These are phyloP conservation scores for Cavia aperea DNA, from an alignment of 2,113 vertebrate species.

Conservation along the genomic window DNA sequence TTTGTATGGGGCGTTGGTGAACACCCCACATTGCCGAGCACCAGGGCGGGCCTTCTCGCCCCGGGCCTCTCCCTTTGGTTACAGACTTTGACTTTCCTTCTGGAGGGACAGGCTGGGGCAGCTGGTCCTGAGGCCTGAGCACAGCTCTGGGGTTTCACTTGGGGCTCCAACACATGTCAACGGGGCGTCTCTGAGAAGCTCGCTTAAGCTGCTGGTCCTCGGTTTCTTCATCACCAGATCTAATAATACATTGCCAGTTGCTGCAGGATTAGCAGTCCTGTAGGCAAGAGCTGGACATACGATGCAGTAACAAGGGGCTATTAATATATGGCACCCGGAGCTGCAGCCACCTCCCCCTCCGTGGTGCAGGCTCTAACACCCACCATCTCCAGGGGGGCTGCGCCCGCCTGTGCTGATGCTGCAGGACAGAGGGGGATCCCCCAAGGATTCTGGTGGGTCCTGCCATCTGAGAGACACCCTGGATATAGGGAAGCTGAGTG, in stretches of 20 bases:
- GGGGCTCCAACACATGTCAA: not conserved
- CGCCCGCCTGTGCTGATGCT: not conserved
- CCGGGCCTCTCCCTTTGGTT: not conserved
- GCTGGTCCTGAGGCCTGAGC: not conserved
- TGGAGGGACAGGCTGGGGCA: not conserved
- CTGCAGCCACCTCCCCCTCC: not conserved
- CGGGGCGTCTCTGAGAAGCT: not conserved
- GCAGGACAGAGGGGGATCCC: not conserved
- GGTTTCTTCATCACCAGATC: not conserved
- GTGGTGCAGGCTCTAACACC: not conserved
- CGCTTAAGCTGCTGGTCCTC: not conserved
- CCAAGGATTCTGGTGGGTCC: not conserved
- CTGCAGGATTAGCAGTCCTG: not conserved
- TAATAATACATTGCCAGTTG: slow-evolving; percentile 53
- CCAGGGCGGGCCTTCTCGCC: not conserved
- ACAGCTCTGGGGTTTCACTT: not conserved
- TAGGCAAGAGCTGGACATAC: not conserved
- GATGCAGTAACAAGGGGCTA: not conserved
- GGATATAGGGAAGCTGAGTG: not conserved
- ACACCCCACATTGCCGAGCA: not conserved
- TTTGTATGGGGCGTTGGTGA: accelerated
- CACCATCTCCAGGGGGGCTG: not conserved
- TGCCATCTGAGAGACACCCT: not conserved
- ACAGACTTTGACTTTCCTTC: not conserved
- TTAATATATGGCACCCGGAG: slow-evolving; percentile 44